These are phyloP conservation scores for Yponomeuta malinellus DNA, from an alignment of 2,888 invertebrate genomes.

Conservation along the genomic window DNA sequence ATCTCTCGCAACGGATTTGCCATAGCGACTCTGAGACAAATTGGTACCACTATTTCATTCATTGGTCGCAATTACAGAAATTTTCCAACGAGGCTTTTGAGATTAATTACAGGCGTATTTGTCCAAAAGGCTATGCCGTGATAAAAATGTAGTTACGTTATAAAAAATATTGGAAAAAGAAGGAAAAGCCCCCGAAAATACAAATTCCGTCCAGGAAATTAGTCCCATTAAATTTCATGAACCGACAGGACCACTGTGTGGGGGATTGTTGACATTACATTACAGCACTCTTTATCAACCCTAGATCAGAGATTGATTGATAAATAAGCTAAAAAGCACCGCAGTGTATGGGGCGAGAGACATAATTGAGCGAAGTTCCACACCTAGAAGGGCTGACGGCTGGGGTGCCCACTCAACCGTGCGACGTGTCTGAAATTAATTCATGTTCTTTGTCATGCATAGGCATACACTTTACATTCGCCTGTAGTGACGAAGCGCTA, in stretches of 20 bases:
- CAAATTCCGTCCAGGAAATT: not conserved
- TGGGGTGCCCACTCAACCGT: constrained; percentile 58
- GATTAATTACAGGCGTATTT: not conserved
- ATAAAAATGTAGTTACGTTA: no score
- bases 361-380: constrained; percentile 72
- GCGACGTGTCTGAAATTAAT: constrained; percentile 73
- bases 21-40: not conserved
- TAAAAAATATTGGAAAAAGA: no score
- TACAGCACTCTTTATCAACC: constrained; percentile 50
- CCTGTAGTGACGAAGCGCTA: constrained; percentile 68
- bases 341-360: constrained; percentile 38
- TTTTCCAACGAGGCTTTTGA: not conserved
- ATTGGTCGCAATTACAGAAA: not conserved
- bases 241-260: not conserved
- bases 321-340: constrained; percentile 67
- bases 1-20: not conserved
- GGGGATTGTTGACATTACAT: constrained; percentile 43
- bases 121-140: not conserved
- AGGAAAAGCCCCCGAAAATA: no score
- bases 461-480: constrained; percentile 63
- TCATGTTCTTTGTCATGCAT: constrained; percentile 72
- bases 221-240: constrained; percentile 10
- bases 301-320: constrained; percentile 67
- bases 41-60: not conserved
- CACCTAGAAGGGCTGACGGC: constrained; percentile 41